Percentiles rank a stretch among this genome's conserved stretches.
phyloP scores from a whole-genome alignment of 2,888 invertebrate genomes.

The Zonitis immaculata region DNA sequence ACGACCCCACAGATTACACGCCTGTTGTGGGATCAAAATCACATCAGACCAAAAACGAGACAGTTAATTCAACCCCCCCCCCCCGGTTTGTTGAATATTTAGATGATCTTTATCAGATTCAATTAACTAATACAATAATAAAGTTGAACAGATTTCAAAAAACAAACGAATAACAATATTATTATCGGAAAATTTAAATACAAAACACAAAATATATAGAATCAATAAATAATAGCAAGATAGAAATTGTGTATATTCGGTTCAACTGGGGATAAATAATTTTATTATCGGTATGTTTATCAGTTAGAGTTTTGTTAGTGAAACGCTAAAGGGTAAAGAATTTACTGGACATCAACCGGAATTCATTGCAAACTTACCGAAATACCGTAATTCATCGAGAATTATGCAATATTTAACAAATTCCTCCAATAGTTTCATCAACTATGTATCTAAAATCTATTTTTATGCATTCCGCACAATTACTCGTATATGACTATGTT shows the following conservation, averaged over 20 bases:
- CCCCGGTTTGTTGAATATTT: not conserved
- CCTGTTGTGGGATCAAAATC: constrained; percentile 39
- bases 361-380: constrained; percentile 31
- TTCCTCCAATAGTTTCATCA: constrained; percentile 27
- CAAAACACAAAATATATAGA: not conserved
- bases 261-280: constrained; percentile 5
- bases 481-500: no score
- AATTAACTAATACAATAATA: not conserved
- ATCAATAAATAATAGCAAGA: not conserved
- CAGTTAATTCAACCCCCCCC: constrained; percentile 20
- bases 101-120: not conserved
- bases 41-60: constrained; percentile 32
- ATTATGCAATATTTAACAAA: constrained; percentile 37
- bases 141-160: not conserved
- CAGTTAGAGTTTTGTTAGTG: constrained; percentile 6
- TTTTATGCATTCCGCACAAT: constrained; percentile 8
- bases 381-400: constrained; percentile 29
- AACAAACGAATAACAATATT: not conserved
- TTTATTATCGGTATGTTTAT: constrained; percentile 19
- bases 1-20: constrained; percentile 42
- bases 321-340: constrained; percentile 18
- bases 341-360: constrained; percentile 29
- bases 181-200: not conserved
- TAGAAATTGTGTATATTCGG: not conserved
- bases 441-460: constrained; percentile 23